Evolutionary conservation across 2,113 vertebrate species (phyloP).

Genomic region (Mobula birostris): DNA sequence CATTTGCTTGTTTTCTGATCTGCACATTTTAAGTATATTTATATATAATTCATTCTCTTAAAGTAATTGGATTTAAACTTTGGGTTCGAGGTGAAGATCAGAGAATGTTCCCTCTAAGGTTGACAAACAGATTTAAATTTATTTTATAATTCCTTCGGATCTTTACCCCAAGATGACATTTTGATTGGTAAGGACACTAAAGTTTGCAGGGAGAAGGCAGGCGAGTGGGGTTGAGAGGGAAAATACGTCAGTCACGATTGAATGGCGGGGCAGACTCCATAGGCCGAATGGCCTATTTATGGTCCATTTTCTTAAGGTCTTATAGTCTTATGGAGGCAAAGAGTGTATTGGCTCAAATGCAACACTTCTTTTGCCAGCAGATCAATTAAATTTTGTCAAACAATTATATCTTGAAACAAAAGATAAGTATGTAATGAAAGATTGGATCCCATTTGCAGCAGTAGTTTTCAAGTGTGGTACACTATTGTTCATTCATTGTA

Average conservation of each 20-base stretch:
- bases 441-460: neutral
- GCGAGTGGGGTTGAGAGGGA: too few species aligned
- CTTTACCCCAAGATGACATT: neutral
- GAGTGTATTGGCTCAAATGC: neutral
- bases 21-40: too few species aligned
- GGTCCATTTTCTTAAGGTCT: too few species aligned
- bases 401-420: neutral
- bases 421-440: constrained; percentile 3
- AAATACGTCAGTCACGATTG: too few species aligned
- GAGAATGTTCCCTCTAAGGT: neutral
- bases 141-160: neutral
- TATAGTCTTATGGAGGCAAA: too few species aligned
- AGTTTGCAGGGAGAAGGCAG: too few species aligned
- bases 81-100: neutral
- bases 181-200: too few species aligned
- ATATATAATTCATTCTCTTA: neutral
- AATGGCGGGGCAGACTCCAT: too few species aligned
- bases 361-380: neutral
- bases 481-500: neutral
- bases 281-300: too few species aligned
- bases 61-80: neutral
- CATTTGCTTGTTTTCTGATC: too few species aligned
- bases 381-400: neutral
- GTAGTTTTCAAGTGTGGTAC: neutral
- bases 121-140: neutral